Evolutionary conservation across 2,888 invertebrate genomes (phyloP).

Genomic region (Chrysomela aeneicollis): DNA sequence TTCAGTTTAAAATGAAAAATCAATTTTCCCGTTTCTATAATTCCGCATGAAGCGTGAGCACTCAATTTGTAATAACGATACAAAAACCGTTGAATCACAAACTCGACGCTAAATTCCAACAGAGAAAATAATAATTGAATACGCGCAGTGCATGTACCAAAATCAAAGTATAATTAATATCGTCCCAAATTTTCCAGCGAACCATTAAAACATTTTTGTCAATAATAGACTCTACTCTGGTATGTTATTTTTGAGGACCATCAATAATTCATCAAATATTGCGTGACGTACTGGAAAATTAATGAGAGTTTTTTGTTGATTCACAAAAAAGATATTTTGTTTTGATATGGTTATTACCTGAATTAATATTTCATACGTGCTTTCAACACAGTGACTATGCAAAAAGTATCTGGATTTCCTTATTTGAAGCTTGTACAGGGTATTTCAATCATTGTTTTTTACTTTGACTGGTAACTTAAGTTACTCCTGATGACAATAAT

Average conservation of each 20-base stretch:
- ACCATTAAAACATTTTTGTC: constrained; percentile 1
- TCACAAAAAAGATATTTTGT: neutral
- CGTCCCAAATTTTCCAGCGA: neutral
- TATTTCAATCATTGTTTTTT: too few relatives aligned
- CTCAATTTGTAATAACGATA: neutral
- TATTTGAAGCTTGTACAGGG: too few relatives aligned
- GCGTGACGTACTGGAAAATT: neutral
- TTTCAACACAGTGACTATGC: too few relatives aligned
- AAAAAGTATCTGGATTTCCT: too few relatives aligned
- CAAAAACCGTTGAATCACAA: neutral
- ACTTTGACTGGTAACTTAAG: too few relatives aligned
- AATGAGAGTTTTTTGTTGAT: neutral
- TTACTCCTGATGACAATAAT: too few relatives aligned
- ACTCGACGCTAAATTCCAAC: neutral
- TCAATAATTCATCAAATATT: neutral
- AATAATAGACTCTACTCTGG: neutral
- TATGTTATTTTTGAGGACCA: neutral
- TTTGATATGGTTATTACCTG: neutral
- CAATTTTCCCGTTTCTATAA: neutral
- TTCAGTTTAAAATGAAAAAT: too few relatives aligned
- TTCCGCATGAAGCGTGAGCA: neutral
- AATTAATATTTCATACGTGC: neutral
- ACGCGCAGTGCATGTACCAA: neutral
- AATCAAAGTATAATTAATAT: neutral
- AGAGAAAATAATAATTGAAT: neutral